Evolutionary conservation across 1,140 invertebrate species (phyloP).

Genomic region (Mizuhopecten yessoensis): DNA sequence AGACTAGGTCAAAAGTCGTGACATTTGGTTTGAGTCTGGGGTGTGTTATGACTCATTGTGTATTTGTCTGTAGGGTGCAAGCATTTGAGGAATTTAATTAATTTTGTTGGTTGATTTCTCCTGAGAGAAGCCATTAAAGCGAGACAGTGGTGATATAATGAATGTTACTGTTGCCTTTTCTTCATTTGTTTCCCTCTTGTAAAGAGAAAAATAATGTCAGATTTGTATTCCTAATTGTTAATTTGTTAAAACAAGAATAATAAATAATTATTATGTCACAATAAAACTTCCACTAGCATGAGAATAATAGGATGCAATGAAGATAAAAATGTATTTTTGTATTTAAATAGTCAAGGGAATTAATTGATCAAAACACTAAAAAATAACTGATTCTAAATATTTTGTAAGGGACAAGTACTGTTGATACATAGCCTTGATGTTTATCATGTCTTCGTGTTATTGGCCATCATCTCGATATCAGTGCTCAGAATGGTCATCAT

Average conservation of each 20-base stretch:
- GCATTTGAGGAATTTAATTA: neutral
- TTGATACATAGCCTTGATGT: no score
- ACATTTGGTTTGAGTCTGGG: neutral
- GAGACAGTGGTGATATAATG: neutral
- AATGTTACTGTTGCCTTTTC: neutral
- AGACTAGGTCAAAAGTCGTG: neutral
- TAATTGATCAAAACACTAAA: neutral
- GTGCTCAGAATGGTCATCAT: no score
- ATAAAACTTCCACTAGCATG: neutral
- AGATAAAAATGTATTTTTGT: neutral
- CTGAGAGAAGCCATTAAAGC: neutral
- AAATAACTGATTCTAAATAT: no score
- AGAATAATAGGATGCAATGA: neutral
- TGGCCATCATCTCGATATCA: no score
- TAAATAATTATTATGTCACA: neutral
- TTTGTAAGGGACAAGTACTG: no score
- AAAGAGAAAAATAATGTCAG: neutral
- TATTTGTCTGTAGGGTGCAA: neutral
- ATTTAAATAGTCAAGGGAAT: no score
- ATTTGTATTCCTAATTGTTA: neutral
- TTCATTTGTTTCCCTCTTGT: neutral
- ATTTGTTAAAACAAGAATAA: neutral
- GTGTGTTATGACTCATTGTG: constrained; percentile 14
- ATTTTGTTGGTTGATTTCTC: constrained; percentile 12
- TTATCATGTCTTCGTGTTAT: no score